Conservation (phyloP, 64 coral and sea anemone species). For the Dendrophyllia cribrosa region DNA sequence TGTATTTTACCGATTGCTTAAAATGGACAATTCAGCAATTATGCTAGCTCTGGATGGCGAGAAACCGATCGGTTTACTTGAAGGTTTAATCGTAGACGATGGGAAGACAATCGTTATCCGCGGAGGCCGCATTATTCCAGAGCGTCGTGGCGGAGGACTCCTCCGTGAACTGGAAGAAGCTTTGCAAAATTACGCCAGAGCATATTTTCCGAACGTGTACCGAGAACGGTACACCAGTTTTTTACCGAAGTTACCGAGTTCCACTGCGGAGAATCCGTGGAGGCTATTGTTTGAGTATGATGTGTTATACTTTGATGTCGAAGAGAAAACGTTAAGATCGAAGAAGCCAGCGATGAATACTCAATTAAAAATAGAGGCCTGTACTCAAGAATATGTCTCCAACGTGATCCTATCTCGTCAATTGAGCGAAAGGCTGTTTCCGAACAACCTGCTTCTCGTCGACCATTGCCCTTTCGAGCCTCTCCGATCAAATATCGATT, state of each 20-base stretch:
- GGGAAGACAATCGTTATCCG: conserved; percentile 4
- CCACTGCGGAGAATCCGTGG: no score
- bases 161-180: not conserved
- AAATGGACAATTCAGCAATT: not conserved
- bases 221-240: not conserved
- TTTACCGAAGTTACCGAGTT: not conserved
- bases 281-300: not conserved
- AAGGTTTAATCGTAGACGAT: conserved; percentile 24
- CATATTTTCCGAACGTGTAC: not conserved
- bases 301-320: not conserved
- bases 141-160: conserved; percentile 16
- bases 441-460: not conserved
- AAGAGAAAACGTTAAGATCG: not conserved
- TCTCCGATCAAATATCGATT: conserved; percentile 28
- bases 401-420: not conserved
- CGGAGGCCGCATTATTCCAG: conserved; percentile 3
- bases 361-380: not conserved
- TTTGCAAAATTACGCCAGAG: not conserved
- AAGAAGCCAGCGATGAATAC: not conserved
- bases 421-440: not conserved
- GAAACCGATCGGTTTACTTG: conserved; percentile 14
- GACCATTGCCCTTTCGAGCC: not conserved
- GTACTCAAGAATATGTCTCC: not conserved
- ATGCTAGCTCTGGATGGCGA: conserved; percentile 27
- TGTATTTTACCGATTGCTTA: conserved; percentile 38